Percentiles rank a stretch among this genome's conserved stretches.
These are phyloP conservation scores for Paedocypris micromegethes DNA, from an alignment of 2,797 vertebrate species.

Conservation along the genomic window DNA sequence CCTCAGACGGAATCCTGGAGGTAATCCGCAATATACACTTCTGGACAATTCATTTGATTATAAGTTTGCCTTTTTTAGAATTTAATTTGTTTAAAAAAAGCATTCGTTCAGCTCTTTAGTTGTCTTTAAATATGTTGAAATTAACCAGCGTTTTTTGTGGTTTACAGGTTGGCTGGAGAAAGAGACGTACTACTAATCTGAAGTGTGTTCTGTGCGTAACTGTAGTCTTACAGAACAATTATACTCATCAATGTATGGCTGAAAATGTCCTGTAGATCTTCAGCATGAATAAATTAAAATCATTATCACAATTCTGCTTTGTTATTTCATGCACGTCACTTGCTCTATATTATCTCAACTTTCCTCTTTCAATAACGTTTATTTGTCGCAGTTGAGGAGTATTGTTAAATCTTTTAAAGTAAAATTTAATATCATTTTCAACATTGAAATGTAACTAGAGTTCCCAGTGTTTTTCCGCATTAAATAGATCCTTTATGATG, in stretches of 20 bases:
- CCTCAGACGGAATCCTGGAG: slow-evolving; percentile 79
- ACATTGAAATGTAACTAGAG: too few relatives aligned
- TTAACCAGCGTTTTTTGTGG: neutral
- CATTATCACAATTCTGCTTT: too few relatives aligned
- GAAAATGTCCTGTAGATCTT: too few relatives aligned
- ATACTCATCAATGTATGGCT: neutral
- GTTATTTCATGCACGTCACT: too few relatives aligned
- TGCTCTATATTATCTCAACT: too few relatives aligned
- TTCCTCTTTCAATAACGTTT: too few relatives aligned
- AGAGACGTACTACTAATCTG: slow-evolving; percentile 79
- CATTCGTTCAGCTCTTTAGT: neutral
- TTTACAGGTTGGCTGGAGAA: slow-evolving; percentile 81
- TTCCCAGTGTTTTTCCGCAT: neutral
- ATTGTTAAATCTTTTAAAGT: neutral
- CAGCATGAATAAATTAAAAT: too few relatives aligned
- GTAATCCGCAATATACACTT: slow-evolving; percentile 55
- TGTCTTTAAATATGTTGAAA: slow-evolving; percentile 4
- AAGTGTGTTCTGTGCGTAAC: slow-evolving; percentile 21
- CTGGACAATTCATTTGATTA: neutral
- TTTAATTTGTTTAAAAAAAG: neutral
- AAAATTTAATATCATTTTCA: neutral
- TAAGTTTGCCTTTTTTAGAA: neutral
- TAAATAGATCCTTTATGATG: slow-evolving; percentile 8
- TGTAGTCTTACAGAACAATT: neutral
- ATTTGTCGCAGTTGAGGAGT: too few relatives aligned